These are phyloP conservation scores for Eulemur macaco DNA, from an alignment of 2,113 vertebrate species.

Conservation along the genomic window DNA sequence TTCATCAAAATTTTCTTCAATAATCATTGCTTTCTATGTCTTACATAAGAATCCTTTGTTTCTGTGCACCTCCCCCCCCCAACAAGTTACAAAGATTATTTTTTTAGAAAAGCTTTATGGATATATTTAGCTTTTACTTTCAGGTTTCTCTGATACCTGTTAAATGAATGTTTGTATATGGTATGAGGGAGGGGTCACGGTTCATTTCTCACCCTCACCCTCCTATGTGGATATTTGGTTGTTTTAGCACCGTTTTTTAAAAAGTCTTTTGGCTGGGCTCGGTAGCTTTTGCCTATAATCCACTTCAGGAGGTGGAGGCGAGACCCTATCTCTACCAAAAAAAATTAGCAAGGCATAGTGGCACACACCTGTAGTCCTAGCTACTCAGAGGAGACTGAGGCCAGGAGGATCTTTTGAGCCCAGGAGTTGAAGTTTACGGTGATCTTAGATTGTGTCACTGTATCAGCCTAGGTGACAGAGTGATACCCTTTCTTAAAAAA, in stretches of 20 bases:
- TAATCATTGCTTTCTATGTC: not conserved
- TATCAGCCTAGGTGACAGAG: no score
- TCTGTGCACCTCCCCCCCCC: not conserved
- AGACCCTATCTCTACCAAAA: no score
- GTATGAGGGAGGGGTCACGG: not conserved
- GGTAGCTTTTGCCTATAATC: no score
- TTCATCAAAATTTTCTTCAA: not conserved
- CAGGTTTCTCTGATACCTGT: not conserved
- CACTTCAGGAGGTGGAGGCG: no score
- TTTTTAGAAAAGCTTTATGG: conserved; percentile 6
- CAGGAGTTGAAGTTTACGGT: no score
- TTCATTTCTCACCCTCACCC: not conserved
- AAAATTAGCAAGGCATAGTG: no score
- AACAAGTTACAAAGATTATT: not conserved
- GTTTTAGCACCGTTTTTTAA: not conserved
- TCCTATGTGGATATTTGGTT: not conserved
- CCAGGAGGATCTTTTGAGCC: no score
- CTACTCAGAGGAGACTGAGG: no score
- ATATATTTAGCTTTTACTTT: not conserved
- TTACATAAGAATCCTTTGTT: not conserved
- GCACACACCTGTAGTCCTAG: no score
- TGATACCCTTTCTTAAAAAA: no score
- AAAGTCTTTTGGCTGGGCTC: not conserved
- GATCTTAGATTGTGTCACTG: no score
- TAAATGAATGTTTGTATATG: not conserved